Conservation (phyloP, 2,797 vertebrate genomes). For the Leucoraja ocellata region DNA sequence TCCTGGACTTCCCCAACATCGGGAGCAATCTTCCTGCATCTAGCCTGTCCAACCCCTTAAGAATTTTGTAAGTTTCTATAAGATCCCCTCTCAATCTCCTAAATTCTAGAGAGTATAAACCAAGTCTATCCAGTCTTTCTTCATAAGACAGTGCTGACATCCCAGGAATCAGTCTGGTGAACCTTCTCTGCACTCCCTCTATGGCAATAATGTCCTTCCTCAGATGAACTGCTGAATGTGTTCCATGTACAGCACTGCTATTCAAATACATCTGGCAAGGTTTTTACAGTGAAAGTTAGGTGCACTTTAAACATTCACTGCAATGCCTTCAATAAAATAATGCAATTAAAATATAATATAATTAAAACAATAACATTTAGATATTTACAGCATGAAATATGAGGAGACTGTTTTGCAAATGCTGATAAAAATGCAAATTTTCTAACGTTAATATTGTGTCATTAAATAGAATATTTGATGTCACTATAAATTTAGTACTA, state of each 20-base stretch:
- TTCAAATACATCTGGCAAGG: constrained; percentile 5
- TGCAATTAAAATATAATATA: not conserved
- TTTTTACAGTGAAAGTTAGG: not conserved
- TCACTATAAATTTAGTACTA: not conserved
- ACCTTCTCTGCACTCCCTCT: too few relatives aligned
- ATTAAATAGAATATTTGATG: not conserved
- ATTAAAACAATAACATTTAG: not conserved
- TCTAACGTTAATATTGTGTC: not conserved
- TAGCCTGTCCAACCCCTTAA: too few relatives aligned
- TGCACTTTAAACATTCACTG: not conserved
- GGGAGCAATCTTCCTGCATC: too few relatives aligned
- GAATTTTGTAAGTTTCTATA: too few relatives aligned
- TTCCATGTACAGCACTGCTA: constrained; percentile 21
- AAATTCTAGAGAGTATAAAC: too few relatives aligned
- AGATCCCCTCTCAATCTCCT: too few relatives aligned
- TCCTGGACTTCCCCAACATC: too few relatives aligned
- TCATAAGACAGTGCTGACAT: too few relatives aligned
- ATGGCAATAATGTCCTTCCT: too few relatives aligned
- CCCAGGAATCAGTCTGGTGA: too few relatives aligned
- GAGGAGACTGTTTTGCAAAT: not conserved
- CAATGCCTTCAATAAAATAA: not conserved
- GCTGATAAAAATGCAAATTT: not conserved
- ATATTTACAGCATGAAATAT: not conserved
- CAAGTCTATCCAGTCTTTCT: too few relatives aligned
- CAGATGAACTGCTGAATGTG: not conserved